Conservation (phyloP, 2,113 vertebrate genomes). For the Progne subis region DNA sequence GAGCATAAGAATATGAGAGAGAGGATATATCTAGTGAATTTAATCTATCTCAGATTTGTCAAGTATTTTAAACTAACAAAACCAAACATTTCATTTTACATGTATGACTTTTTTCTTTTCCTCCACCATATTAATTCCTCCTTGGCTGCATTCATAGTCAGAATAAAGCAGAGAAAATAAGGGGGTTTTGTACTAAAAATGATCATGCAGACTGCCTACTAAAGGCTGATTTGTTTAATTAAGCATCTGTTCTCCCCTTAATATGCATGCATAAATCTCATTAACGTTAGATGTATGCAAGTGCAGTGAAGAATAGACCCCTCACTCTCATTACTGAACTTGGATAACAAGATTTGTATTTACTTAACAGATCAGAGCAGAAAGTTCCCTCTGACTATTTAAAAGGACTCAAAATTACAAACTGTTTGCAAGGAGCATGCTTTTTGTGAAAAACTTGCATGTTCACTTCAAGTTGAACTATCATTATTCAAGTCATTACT, state of each 20-base stretch:
- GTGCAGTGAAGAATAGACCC: constrained; percentile 65
- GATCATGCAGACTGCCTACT: constrained; percentile 61
- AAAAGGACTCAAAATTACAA: constrained; percentile 62
- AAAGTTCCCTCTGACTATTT: constrained; percentile 71
- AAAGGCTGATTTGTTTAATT: constrained; percentile 79
- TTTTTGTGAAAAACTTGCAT: constrained; percentile 69
- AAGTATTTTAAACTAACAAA: constrained; percentile 30
- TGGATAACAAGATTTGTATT: constrained; percentile 77
- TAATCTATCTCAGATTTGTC: constrained; percentile 14
- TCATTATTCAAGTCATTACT: constrained; percentile 70
- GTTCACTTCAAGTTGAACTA: constrained; percentile 73
- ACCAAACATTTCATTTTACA: neutral
- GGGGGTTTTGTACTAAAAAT: constrained; percentile 64
- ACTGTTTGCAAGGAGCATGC: constrained; percentile 48
- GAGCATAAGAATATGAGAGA: neutral
- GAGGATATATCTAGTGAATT: constrained; percentile 12
- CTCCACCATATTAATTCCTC: constrained; percentile 22
- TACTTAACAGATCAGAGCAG: constrained; percentile 74
- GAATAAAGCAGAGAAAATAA: constrained; percentile 51
- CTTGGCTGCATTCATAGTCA: constrained; percentile 44
- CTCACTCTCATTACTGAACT: constrained; percentile 74
- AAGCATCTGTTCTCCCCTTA: constrained; percentile 73
- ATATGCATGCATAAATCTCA: constrained; percentile 72
- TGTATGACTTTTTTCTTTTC: constrained; percentile 17
- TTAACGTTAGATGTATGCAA: constrained; percentile 74